Conservation (phyloP, 2,113 vertebrate species). For the Gadus macrocephalus region DNA sequence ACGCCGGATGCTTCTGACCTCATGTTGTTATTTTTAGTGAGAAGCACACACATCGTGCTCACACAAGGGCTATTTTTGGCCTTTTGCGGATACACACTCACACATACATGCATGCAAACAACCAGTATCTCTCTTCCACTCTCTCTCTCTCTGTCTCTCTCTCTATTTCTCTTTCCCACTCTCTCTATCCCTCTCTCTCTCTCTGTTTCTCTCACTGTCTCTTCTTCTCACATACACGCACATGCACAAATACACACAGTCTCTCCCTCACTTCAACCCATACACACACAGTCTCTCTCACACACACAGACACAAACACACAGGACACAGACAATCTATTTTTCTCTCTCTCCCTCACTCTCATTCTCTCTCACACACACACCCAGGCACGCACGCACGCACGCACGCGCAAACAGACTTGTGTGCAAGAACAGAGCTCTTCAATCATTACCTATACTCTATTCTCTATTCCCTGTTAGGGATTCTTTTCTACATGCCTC, state of each 20-base stretch:
- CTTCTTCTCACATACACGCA: not conserved
- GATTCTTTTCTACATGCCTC: no score
- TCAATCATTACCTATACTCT: no score
- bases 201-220: not conserved
- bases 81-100: not conserved
- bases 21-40: no score
- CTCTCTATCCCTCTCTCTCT: not conserved
- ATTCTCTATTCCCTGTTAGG: no score
- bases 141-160: not conserved
- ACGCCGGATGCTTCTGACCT: no score
- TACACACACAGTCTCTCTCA: not conserved
- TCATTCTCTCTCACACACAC: constrained; percentile 1
- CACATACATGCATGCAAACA: not conserved
- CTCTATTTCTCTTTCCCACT: not conserved
- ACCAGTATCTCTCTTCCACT: not conserved
- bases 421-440: no score
- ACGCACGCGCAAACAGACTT: no score
- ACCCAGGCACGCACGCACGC: not conserved
- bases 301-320: not conserved
- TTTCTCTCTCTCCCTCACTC: not conserved
- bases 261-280: not conserved
- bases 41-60: not conserved
- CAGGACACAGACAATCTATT: no score
- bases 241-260: not conserved
- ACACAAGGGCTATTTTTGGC: not conserved